A percentile compares a stretch with the other conserved stretches of the same genome.
These are phyloP conservation scores for Apamea monoglypha DNA, from an alignment of 2,888 invertebrate genomes.

Conservation along the genomic window DNA sequence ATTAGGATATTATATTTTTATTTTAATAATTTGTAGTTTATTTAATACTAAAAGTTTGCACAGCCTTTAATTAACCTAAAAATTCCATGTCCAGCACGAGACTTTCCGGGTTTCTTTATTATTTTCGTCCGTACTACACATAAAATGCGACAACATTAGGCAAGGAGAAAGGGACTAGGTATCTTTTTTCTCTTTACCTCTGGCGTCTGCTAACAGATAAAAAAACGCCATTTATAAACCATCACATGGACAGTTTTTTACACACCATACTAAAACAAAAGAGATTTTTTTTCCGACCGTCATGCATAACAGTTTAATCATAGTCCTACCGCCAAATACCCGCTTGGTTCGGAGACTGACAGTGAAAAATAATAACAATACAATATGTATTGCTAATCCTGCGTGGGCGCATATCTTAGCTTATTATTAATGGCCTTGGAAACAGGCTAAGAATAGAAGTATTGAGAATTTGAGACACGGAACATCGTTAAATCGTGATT, in stretches of 20 bases:
- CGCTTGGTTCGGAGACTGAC: constrained; percentile 21
- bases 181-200: no score
- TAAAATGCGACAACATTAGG: no score
- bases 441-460: constrained; percentile 25
- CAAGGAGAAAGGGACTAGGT: no score
- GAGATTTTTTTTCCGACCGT: neutral
- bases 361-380: constrained; percentile 58
- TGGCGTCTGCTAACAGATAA: neutral
- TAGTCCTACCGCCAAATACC: constrained; percentile 8
- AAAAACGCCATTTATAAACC: neutral
- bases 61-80: no score
- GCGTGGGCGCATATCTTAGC: constrained; percentile 19
- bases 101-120: no score
- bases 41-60: no score
- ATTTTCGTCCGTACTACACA: no score
- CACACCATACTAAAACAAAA: neutral
- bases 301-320: constrained; percentile 16
- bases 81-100: no score
- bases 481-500: neutral
- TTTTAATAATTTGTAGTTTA: no score
- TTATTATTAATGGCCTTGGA: constrained; percentile 44
- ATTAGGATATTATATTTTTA: no score
- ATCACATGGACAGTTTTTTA: neutral
- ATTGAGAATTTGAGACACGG: constrained; percentile 8
- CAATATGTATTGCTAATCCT: constrained; percentile 31